Conservation (phyloP, 2,888 invertebrate genomes). For the Sisyra terminalis region DNA sequence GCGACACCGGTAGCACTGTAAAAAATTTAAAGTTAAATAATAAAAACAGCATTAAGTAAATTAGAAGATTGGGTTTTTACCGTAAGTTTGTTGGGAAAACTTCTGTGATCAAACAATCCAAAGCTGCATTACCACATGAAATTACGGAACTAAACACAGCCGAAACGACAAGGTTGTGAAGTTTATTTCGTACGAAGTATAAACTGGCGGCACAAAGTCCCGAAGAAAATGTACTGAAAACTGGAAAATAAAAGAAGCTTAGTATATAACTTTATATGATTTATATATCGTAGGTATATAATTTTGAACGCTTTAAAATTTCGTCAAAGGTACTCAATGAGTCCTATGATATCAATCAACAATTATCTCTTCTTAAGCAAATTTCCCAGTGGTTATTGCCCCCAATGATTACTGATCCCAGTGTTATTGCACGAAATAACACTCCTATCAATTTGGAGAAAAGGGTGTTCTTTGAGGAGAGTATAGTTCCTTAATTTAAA, state of each 20-base stretch:
- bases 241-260: slow-evolving; percentile 34
- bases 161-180: slow-evolving; percentile 67
- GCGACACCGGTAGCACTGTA: slow-evolving; percentile 79
- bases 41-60: neutral
- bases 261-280: too few species aligned
- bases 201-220: slow-evolving; percentile 70
- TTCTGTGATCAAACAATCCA: slow-evolving; percentile 86
- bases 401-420: too few species aligned
- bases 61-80: slow-evolving; percentile 24
- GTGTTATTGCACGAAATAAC: too few species aligned
- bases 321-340: too few species aligned
- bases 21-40: slow-evolving; percentile 10
- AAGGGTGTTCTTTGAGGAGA: too few species aligned
- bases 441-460: too few species aligned
- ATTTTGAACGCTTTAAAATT: too few species aligned
- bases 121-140: slow-evolving; percentile 75
- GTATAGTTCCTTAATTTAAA: too few species aligned
- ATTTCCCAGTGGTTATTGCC: too few species aligned
- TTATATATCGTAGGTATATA: too few species aligned
- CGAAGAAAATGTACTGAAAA: slow-evolving; percentile 73
- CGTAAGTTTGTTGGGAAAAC: slow-evolving; percentile 83
- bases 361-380: too few species aligned
- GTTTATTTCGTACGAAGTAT: slow-evolving; percentile 70
- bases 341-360: too few species aligned
- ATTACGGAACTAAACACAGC: slow-evolving; percentile 78